Base-by-base conservation (phyloP, 2,888 invertebrate species). In the Myathropa florea region DNA sequence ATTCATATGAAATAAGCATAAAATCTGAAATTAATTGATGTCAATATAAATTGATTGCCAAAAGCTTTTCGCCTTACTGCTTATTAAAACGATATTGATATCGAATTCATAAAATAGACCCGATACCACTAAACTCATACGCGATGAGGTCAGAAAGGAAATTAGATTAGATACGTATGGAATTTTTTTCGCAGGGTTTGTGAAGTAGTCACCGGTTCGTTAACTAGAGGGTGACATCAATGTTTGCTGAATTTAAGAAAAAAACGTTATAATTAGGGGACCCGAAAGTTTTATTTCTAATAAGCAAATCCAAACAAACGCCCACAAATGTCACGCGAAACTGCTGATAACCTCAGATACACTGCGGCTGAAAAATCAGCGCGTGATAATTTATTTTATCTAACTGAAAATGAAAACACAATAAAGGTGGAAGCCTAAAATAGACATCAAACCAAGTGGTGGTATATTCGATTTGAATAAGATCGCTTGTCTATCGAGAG, bases 141-240 rank as follows among this genome's bases (percentile, higher is more conserved):
- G 46, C 18, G 46, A 4, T 68, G 60, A 68, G 61, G 60, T 53
- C 68, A 53, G 14, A 63, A 23, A 4, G 26, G 26, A 73, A 63
- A 75, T 67, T 53, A 53, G 39, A 75, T 73, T 33, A 55, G 33
- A 55, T 73, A 46, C 46, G 46, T 12, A 6, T 23, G 57, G 57
- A 39, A 46, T 18, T 46, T 46, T 7, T 46, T 46, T 46, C 18
- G 9, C 46, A 33, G 33, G 33, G 6, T 33, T 33, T 33, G 9
- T 9, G 18, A 4, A 46, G 7, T 46, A 46, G 24, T 26, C 57
- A 57, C 14, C 57, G 53, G 4, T n/a, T 53, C 12, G 21, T 23
- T 30, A 30, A 60, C 67, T 60, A 10, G 9, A 39, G 61, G 55
- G 39, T 71, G 78, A 71, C 64, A 64, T 71, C 78, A 78, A 30